A percentile compares a stretch with the other conserved stretches of the same genome.
phyloP scores from a whole-genome alignment of 2,113 vertebrate species.

The Odocoileus virginianus region DNA sequence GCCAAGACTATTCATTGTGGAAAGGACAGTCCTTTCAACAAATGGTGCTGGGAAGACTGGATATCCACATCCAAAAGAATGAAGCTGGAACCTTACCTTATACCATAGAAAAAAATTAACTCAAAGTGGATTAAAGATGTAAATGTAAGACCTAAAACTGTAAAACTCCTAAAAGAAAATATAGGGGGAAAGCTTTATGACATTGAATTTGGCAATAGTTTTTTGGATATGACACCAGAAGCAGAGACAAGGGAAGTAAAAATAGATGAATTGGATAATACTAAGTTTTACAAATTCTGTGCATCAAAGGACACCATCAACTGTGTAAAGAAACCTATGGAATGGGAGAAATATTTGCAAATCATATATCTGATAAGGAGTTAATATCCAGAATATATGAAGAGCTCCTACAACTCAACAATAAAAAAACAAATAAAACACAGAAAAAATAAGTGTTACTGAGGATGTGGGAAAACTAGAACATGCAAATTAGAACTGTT shows the following conservation, averaged over 20 bases:
- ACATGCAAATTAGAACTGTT: background rate
- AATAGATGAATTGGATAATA: background rate
- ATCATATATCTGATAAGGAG: background rate
- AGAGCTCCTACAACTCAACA: background rate
- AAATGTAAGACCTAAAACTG: background rate
- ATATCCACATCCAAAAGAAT: background rate
- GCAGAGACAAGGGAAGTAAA: background rate
- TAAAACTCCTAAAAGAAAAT: conserved; percentile 25
- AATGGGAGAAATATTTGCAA: background rate
- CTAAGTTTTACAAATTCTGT: background rate
- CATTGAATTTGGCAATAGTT: background rate
- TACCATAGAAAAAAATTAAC: background rate
- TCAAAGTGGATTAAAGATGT: background rate
- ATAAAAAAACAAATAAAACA: background rate
- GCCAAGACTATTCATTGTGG: background rate
- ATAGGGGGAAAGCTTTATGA: background rate
- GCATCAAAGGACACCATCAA: background rate
- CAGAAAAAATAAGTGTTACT: background rate
- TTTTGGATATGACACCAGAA: conserved; percentile 19
- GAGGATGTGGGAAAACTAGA: background rate
- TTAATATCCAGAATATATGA: background rate
- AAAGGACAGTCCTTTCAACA: conserved; percentile 26
- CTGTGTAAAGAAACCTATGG: background rate
- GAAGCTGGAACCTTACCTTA: background rate
- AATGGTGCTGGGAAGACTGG: background rate